These are phyloP conservation scores for Hemithea aestivaria DNA, from an alignment of 2,888 invertebrate genomes.

Conservation along the genomic window DNA sequence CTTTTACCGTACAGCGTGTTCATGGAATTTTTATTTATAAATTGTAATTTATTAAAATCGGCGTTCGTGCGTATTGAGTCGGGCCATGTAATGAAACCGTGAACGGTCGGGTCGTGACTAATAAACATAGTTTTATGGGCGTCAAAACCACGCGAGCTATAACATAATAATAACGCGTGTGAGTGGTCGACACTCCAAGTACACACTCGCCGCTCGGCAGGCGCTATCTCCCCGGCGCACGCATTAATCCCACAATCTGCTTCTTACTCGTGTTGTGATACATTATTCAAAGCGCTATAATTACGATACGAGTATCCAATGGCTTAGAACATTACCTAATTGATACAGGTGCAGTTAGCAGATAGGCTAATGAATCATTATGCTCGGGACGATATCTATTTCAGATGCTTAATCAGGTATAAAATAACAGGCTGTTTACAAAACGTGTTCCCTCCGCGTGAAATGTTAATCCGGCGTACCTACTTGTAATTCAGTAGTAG, in stretches of 20 bases:
- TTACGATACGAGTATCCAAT: slow-evolving; percentile 18
- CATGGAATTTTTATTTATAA: slow-evolving; percentile 35
- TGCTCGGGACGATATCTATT: slow-evolving; percentile 7
- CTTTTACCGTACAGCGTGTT: slow-evolving; percentile 47
- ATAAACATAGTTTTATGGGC: slow-evolving; percentile 56
- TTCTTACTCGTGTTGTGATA: slow-evolving; percentile 28
- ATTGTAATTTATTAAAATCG: slow-evolving; percentile 37
- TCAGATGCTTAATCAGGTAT: slow-evolving; percentile 10
- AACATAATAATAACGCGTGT: slow-evolving; percentile 43
- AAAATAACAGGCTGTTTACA: slow-evolving; percentile 21
- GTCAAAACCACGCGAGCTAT: slow-evolving; percentile 50
- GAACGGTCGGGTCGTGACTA: slow-evolving; percentile 54
- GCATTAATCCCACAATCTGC: slow-evolving; percentile 41
- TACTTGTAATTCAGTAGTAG: slow-evolving; percentile 27
- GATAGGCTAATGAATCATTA: slow-evolving; percentile 4
- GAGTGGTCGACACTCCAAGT: slow-evolving; percentile 25
- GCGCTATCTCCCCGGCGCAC: slow-evolving; percentile 40
- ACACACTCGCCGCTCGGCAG: slow-evolving; percentile 29
- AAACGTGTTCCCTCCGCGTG: slow-evolving; percentile 36
- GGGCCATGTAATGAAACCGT: slow-evolving; percentile 48
- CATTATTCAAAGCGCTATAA: slow-evolving; percentile 28
- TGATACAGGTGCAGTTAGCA: slow-evolving; percentile 8
- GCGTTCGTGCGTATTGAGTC: slow-evolving; percentile 47
- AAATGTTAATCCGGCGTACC: slow-evolving; percentile 40
- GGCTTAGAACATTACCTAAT: slow-evolving; percentile 7